Evolutionary conservation across 2,797 vertebrate genomes (phyloP).

Genomic region (Antennarius maculatus): DNA sequence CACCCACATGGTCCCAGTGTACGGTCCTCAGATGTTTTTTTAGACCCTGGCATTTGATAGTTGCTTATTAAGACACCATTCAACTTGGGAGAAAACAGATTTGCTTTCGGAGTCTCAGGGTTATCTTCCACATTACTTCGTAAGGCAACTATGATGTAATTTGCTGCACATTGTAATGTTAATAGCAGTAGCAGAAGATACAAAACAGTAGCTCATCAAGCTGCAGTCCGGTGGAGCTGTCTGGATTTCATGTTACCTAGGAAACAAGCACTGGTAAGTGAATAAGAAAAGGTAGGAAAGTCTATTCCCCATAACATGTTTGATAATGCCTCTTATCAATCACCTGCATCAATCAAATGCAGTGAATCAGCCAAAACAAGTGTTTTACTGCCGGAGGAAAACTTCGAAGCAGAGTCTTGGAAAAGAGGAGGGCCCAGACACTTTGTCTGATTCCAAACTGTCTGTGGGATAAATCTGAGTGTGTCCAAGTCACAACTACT

Average conservation of each 20-base stretch:
- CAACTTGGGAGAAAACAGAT: neutral
- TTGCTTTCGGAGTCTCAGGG: neutral
- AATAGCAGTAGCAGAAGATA: constrained; percentile 31
- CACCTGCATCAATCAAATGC: constrained; percentile 45
- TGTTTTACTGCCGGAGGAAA: constrained; percentile 36
- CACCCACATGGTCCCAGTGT: neutral
- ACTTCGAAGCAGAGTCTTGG: constrained; percentile 29
- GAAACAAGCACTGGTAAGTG: constrained; percentile 63
- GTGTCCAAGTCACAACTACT: neutral
- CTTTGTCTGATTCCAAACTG: constrained; percentile 18
- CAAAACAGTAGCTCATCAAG: constrained; percentile 51
- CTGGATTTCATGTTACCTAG: constrained; percentile 70
- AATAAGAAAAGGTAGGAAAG: constrained; percentile 55
- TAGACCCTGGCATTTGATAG: constrained; percentile 6
- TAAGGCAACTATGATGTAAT: constrained; percentile 17
- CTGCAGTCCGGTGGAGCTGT: constrained; percentile 40
- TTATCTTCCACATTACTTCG: neutral
- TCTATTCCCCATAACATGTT: constrained; percentile 50
- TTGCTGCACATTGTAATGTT: constrained; percentile 32
- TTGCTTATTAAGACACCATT: constrained; percentile 4
- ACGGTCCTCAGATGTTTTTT: neutral
- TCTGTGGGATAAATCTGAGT: constrained; percentile 29
- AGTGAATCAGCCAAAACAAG: constrained; percentile 55
- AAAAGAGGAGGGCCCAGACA: constrained; percentile 17
- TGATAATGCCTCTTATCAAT: constrained; percentile 59